Evolutionary conservation across 2,797 vertebrate genomes (phyloP), one percentile per base, ranked within the genome.

Genomic region (Crax fasciolata): DNA sequence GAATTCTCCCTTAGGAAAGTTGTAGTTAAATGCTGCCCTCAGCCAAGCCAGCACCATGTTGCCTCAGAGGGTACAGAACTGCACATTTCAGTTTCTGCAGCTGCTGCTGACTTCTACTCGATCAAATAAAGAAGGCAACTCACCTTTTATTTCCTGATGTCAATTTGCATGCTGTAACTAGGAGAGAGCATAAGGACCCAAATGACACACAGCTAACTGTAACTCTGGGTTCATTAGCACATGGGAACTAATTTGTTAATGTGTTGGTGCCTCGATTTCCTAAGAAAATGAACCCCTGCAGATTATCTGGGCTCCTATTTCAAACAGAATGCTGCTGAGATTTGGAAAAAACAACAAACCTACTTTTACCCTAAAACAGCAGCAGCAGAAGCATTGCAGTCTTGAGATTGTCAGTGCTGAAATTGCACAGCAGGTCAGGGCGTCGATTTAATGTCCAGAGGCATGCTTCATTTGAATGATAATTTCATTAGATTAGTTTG

Each of bases 401-500:
- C 77, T 67, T 79, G 80, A 88, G 80, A 58, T 86, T 88, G 86
- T 81, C 90, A 66, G 3, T 79, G 87, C n/a, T 35, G 75, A 95
- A 89, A 93, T 89, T 97, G 93, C 95, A 91, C 5, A 11, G 83
- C 89, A 88, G 89, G 84, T 86, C 9, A 0, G 70, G 87, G 91
- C 95, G 1, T 96, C 90, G 96, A 71, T 97, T 96, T 96, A 96
- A 96, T 96, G 96, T 92, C 82, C 86, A 12, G 96, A 96, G 90
- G 75, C 94, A 59, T 96, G 97, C 97, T 98, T 96, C 85, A 13
- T 91, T 93, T 54, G 86, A 98, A 98, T 97, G 97, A 98, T 98
- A 97, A 97, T 97, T 98, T 98, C 98, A 98, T 98, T 98, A 96
- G 97, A 97, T 95, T 94, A 97, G 97, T 97, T 98, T 89, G 93